Evolutionary conservation across 2,797 vertebrate species (phyloP), one percentile per base, ranked within the genome.

Genomic region (Cuniculus paca): DNA sequence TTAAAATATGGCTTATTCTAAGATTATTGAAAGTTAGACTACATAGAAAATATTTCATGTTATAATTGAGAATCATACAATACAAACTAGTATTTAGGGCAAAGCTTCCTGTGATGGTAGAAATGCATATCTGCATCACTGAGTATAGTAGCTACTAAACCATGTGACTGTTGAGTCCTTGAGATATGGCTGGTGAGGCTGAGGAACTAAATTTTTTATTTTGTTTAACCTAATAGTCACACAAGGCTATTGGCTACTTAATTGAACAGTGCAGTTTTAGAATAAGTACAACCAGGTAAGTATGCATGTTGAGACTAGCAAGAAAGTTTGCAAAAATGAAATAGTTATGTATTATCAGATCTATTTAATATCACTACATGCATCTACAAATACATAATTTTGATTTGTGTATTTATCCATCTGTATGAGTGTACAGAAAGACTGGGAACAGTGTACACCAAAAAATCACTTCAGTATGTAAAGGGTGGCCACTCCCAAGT

Each of bases 291-390:
- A 39, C 56, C 45, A 91, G 70, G 36, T 87, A 79, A 93, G 63
- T 90, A 34, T 0, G 65, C 63, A 19, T n/a, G 52, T 82, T 87
- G 70, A 91, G 42, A 70, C 17, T 68, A 70, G 65, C 26, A 94
- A 92, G 72, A 92, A 77, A 65, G 3, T 34, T 95, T 93, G 58
- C 20, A 93, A 84, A 87, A 92, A 61, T 80, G 56, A 85, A 94
- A 83, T 2, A 72, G 14, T 72, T 74, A 34, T 60, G 34, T 84
- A 82, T 94, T 77, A 28, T 52, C 12, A 68, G 2, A 26, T 60
- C 45, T 28, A 58, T 45, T 88, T 89, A 80, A 80, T 39, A 72
- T 77, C 65, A 80, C 45, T 54, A 63, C 34, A 39, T 50, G 31
- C 61, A 75, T 60, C 50, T 61, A 26, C 3, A 68, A 28, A 28